A percentile compares a stretch with the other conserved stretches of the same genome.
phyloP scores from a whole-genome alignment of 2,797 vertebrate species.

The Sebastolobus altivelis region DNA sequence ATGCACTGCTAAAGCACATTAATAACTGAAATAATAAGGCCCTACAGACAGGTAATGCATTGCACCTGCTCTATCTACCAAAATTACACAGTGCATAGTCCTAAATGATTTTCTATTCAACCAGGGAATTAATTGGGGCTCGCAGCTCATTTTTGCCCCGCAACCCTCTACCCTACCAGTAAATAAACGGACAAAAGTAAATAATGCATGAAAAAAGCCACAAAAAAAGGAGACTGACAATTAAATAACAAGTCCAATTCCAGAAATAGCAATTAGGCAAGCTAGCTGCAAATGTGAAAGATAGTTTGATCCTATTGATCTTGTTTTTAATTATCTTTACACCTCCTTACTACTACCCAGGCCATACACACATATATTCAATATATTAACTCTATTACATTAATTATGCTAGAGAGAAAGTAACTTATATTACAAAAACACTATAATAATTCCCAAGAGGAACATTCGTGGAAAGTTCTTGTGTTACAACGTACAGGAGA shows the following conservation, averaged over 20 bases:
- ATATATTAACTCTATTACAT: neutral
- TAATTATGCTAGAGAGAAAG: neutral
- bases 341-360: neutral
- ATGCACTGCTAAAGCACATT: neutral
- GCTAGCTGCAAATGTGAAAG: neutral
- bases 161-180: neutral
- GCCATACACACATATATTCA: neutral
- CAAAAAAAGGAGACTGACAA: neutral
- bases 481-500: neutral
- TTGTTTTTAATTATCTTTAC: neutral
- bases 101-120: neutral
- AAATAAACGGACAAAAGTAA: neutral
- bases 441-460: neutral
- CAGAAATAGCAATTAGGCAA: neutral
- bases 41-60: neutral
- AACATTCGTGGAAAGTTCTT: neutral
- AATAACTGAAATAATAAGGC: neutral
- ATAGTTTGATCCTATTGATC: neutral
- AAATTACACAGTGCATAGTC: neutral
- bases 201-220: neutral
- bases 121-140: neutral
- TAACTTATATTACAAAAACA: neutral
- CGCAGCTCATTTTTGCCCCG: neutral
- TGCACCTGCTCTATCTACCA: neutral
- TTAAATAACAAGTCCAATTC: neutral